Base-by-base conservation (phyloP, 2,888 invertebrate species). In the Parelbella ahira region DNA sequence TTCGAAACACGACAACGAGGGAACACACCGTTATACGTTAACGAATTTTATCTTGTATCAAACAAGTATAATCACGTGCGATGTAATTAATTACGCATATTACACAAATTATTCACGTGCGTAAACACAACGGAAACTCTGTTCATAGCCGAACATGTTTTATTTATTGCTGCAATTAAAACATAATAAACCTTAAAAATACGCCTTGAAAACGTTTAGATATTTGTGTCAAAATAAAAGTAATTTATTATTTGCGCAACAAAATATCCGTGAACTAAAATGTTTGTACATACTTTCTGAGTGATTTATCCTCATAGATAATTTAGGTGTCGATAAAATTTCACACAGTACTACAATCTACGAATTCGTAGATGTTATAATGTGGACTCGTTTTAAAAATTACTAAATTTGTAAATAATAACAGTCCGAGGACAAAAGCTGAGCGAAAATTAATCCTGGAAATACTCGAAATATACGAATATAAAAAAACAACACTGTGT, bases 381-480 rank as follows among this genome's bases (percentile, higher is more conserved):
- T 63, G 62, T 52, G n/a, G 44, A 45, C 21, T 38, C 48, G 37
- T 7, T 10, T 36, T 19, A 23, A 10, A 33, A 19, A 50, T 68
- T 67, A 61, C 64, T 50, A 64, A 69, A 65, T 53, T 60, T 48
- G 56, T n/a, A n/a, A n/a, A n/a, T n/a, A n/a, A n/a, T n/a, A n/a
- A n/a, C n/a, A n/a, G n/a, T n/a, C n/a, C n/a, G n/a, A n/a, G n/a
- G n/a, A n/a, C n/a, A n/a, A n/a, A n/a, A n/a, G n/a, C n/a, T n/a
- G n/a, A n/a, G n/a, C n/a, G n/a, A n/a, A n/a, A n/a, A n/a, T n/a
- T n/a, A n/a, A n/a, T n/a, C n/a, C n/a, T n/a, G n/a, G n/a, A n/a
- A n/a, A n/a, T n/a, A 59, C 54, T 58, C 52, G 37, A 42, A 30
- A 8, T 20, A 27, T 20, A 41, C 32, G 23, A 15, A 3, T 15